phyloP scores from a whole-genome alignment of 1,140 invertebrate species.

The Drosophila seguyi region DNA sequence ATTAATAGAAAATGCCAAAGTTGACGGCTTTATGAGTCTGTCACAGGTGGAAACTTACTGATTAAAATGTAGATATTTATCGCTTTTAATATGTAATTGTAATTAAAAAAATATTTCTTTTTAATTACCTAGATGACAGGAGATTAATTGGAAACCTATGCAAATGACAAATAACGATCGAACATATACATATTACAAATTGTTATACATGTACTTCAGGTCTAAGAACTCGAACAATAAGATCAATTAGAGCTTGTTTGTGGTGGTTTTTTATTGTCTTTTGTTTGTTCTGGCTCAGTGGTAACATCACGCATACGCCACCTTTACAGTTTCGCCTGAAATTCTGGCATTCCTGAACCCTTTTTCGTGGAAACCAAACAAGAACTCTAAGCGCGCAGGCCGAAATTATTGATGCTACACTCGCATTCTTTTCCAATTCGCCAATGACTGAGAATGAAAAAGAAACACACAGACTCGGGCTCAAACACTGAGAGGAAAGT shows the following conservation, averaged over 20 bases:
- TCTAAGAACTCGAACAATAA: slow-evolving; percentile 36
- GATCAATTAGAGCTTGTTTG: slow-evolving; percentile 39
- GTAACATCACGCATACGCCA: slow-evolving; percentile 63
- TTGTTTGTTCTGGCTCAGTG: slow-evolving; percentile 15
- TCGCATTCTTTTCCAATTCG: slow-evolving; percentile 45
- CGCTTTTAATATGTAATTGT: slow-evolving; percentile 1
- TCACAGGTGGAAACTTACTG: slow-evolving; percentile 3
- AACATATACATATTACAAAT: slow-evolving; percentile 40
- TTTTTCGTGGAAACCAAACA: slow-evolving; percentile 57
- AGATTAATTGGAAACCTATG: slow-evolving; percentile 44
- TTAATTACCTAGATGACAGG: slow-evolving; percentile 39
- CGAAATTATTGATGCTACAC: slow-evolving; percentile 45
- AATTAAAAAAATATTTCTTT: slow-evolving; percentile 45
- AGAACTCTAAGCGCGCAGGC: slow-evolving; percentile 31
- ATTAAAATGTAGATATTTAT: slow-evolving; percentile 32
- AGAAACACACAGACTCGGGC: slow-evolving; percentile 13
- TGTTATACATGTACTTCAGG: slow-evolving; percentile 8
- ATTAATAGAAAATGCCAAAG: slow-evolving; percentile 21
- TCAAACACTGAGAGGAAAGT: slow-evolving; percentile 18
- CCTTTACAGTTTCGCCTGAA: slow-evolving; percentile 15
- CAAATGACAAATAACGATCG: slow-evolving; percentile 26
- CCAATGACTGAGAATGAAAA: slow-evolving; percentile 34
- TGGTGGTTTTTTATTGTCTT: slow-evolving; percentile 3
- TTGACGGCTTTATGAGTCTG: slow-evolving; percentile 19
- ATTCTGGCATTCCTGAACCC: slow-evolving; percentile 29